phyloP scores from a whole-genome alignment of 2,113 vertebrate genomes.

The Telmatochromis sp. region DNA sequence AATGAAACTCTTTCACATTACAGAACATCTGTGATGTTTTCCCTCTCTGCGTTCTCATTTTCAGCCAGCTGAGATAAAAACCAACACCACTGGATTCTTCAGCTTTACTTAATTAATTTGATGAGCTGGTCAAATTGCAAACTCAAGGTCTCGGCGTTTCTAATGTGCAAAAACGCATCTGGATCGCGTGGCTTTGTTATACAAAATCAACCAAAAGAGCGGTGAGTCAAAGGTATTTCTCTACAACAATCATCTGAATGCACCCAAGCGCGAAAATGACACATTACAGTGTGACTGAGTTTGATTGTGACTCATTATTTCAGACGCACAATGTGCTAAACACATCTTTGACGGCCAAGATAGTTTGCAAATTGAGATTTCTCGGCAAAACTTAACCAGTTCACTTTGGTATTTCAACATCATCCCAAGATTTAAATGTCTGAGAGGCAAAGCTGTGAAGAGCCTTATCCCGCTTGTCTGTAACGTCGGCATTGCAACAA shows the following conservation, averaged over 20 bases:
- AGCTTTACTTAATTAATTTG: not conserved
- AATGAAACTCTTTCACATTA: not conserved
- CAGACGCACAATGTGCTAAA: not conserved
- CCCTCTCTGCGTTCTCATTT: not conserved
- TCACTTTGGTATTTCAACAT: not conserved
- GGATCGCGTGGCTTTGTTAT: not conserved
- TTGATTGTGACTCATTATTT: not conserved
- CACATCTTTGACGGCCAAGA: not conserved
- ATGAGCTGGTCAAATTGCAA: not conserved
- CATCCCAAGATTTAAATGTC: not conserved
- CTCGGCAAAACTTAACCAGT: not conserved
- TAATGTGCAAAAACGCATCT: not conserved
- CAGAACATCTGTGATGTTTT: not conserved
- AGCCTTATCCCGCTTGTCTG: not conserved
- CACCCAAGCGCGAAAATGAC: not conserved
- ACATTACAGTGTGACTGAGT: not conserved
- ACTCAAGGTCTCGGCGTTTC: not conserved
- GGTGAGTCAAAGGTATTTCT: conserved; percentile 11
- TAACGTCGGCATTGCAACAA: not conserved
- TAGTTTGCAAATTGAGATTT: not conserved
- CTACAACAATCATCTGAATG: conserved; percentile 3
- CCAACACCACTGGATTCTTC: not conserved
- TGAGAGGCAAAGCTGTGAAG: not conserved
- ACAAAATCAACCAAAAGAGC: not conserved
- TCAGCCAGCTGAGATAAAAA: not conserved